Base-by-base conservation (phyloP, 2,797 vertebrate genomes). In the Protosalanx chinensis region DNA sequence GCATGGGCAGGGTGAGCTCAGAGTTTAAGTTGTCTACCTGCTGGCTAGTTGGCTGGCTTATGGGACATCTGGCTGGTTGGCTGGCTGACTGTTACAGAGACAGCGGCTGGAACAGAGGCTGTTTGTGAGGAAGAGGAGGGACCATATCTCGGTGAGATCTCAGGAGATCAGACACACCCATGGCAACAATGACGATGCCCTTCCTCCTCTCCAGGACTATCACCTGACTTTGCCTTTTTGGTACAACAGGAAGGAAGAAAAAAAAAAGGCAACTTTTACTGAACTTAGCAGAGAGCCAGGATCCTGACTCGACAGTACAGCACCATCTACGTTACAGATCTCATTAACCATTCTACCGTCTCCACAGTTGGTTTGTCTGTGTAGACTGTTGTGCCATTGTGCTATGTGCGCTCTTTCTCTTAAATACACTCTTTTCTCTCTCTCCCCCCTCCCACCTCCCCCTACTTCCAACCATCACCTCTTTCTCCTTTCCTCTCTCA, bases 381-480 rank as follows among this genome's bases (percentile, higher is more conserved):
- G 87, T 86, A 73, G 88, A 88, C 86, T 76, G 83, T 61, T 83
- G 87, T 90, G 90, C 88, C 89, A 90, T 91, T 79, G 86, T 87
- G 86, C 88, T 84, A 86, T 87, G 84, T 88, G 86, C 76, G 81
- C 80, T 79, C 75, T 81, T 49, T 65, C 60, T 64, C 84, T 84
- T 79, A 63, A 73, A 56, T 6, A 56, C 73, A 63, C 70, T 72
- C 71, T 82, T 81, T 71, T 70, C 69, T 67, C 33, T 30, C 15
- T 67, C 23, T 53, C 49, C 62, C 23, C 73, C 67, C 67, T 56
- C 68, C 27, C 70, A 53, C 60, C 67, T 32, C 73, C 56, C 13
- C 51, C 37, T 71, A 41, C 60, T 67, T 63, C 63, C 49, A 67
- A 20, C 10, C 64, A 37, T 67, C 29, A 72, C 70, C 66, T 41